Evolutionary conservation across 2,113 vertebrate species (phyloP), one percentile per base, ranked within the genome.

Genomic region (Myiagra hebetior): DNA sequence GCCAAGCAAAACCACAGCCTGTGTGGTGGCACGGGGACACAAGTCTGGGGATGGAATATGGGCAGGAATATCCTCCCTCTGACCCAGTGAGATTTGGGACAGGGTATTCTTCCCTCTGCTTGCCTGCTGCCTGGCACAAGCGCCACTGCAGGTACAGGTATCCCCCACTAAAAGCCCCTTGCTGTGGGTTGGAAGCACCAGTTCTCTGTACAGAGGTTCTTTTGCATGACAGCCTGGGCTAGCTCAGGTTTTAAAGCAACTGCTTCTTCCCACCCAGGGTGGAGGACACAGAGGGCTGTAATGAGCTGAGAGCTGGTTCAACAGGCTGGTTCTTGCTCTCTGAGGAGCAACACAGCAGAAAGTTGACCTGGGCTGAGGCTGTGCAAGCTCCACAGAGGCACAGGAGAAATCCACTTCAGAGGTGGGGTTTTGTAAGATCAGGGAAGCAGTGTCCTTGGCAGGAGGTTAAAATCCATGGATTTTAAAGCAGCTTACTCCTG

Each of bases 101-200:
- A 70, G n/a, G 17, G 27, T 44, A 12, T 37, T 53, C 49, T n/a
- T 83, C 49, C 46, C 20, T 49, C 42, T 4, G 2, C 30, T 68
- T 72, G 56, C 37, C 53, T 3, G 4, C 21, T 41, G 33, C 31
- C 57, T 47, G 41, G 41, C 28, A 64, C 41, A 47, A 35, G 0
- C 3, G 39, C n/a, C 47, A 28, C n/a, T 2, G 16, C 9, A 50
- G 52, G 44, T 1, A 1, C 0, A 0, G 15, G 49, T 28, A 17
- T 24, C 35, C n/a, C 33, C 27, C 24, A 2, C 2, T 8, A 64
- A 13, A 0, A 2, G 41, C 49, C 37, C 23, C 9, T 3, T 18
- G 27, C 16, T 55, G 31, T 16, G 76, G 6, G 41, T 37, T 17
- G 60, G 50, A 57, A 56, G 22, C 41, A 56, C 12, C 44, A n/a